phyloP scores from a whole-genome alignment of 2,888 invertebrate species.

The Agrenia bidenticulata region DNA sequence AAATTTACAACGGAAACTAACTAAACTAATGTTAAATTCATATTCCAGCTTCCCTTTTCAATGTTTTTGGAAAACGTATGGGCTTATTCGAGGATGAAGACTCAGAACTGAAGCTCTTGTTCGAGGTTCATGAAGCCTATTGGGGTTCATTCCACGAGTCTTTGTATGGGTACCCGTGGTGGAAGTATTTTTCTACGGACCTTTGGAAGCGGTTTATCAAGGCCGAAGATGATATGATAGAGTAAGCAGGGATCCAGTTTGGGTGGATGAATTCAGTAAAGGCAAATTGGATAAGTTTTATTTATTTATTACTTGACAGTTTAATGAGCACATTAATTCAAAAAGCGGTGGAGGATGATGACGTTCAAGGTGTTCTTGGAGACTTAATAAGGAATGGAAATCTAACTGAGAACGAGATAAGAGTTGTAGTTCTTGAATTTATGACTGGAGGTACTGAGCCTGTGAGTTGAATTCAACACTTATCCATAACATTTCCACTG shows the following conservation, averaged over 20 bases:
- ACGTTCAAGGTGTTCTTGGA: not conserved
- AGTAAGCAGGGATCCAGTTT: too few relatives aligned
- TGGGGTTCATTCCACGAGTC: slow-evolving; percentile 47
- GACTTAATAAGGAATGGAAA: too few relatives aligned
- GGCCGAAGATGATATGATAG: slow-evolving; percentile 78
- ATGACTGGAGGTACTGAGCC: slow-evolving; percentile 85
- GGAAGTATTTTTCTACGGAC: slow-evolving; percentile 75
- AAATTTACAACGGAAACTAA: not conserved
- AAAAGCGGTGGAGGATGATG: not conserved
- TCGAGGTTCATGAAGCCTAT: slow-evolving; percentile 32
- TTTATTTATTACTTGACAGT: not conserved
- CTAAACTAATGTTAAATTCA: too few relatives aligned
- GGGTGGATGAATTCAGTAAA: too few relatives aligned
- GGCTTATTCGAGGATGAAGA: slow-evolving; percentile 70
- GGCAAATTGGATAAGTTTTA: too few relatives aligned
- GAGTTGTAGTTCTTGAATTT: slow-evolving; percentile 71
- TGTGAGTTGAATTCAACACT: too few relatives aligned
- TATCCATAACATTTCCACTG: too few relatives aligned
- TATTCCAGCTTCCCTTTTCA: slow-evolving; percentile 16
- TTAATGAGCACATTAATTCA: not conserved
- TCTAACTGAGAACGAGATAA: not conserved
- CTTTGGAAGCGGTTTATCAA: slow-evolving; percentile 70
- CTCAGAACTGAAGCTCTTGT: too few relatives aligned
- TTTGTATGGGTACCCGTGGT: slow-evolving; percentile 72
- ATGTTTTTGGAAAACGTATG: slow-evolving; percentile 60